These are phyloP conservation scores for Fragum whitleyi DNA, from an alignment of 2,888 invertebrate genomes.

Conservation along the genomic window DNA sequence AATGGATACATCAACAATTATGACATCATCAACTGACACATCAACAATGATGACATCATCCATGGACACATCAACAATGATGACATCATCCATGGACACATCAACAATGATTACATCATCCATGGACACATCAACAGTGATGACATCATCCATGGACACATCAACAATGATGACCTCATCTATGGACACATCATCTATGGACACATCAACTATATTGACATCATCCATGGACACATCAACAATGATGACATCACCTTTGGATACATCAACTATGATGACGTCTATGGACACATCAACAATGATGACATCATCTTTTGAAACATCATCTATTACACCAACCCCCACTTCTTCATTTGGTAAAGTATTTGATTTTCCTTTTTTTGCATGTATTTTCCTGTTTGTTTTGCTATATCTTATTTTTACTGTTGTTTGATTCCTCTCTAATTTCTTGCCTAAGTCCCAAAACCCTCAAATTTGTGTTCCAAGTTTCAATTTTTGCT, in stretches of 20 bases:
- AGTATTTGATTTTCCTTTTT: too few relatives aligned
- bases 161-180: slow-evolving; percentile 3
- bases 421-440: too few relatives aligned
- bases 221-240: neutral
- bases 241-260: neutral
- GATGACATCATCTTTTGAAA: neutral
- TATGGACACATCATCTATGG: neutral
- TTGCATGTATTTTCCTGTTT: too few relatives aligned
- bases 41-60: slow-evolving; percentile 3
- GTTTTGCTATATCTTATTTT: too few relatives aligned
- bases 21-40: neutral
- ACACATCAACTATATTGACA: neutral
- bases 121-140: neutral
- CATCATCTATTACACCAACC: neutral
- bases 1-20: neutral
- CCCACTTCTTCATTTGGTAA: neutral
- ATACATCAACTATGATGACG: neutral
- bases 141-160: neutral
- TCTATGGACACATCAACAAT: neutral
- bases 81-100: neutral
- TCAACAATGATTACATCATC: neutral
- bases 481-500: too few relatives aligned
- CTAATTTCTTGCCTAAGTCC: too few relatives aligned
- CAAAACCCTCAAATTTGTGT: too few relatives aligned
- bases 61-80: slow-evolving; percentile 1